Percentiles rank a stretch among this genome's conserved stretches.
phyloP scores from a whole-genome alignment of 1,140 invertebrate species.

The Phocides pigmalion region DNA sequence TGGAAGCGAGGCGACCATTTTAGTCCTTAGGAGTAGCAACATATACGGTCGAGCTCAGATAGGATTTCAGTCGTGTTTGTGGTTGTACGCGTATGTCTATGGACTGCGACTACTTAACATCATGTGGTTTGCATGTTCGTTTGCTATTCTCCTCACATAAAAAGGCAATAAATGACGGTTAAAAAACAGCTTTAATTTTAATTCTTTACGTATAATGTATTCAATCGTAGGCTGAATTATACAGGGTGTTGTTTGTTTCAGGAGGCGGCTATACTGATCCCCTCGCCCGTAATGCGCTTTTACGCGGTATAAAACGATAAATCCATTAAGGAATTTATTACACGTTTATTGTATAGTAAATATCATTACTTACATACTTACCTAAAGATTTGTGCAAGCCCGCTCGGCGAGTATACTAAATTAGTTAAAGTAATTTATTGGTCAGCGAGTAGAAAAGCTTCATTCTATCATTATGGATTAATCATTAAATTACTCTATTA shows the following conservation, averaged over 20 bases:
- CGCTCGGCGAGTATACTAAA: constrained; percentile 82
- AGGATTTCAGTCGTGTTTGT: no score
- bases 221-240: background rate
- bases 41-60: no score
- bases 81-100: no score
- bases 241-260: constrained; percentile 45
- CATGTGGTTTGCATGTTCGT: no score
- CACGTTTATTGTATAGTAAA: constrained; percentile 77
- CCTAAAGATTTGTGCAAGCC: constrained; percentile 77
- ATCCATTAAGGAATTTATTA: constrained; percentile 79
- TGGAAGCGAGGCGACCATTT: no score
- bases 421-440: constrained; percentile 84
- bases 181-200: no score
- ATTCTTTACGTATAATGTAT: no score
- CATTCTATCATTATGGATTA: constrained; percentile 85
- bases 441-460: constrained; percentile 84
- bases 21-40: no score
- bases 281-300: constrained; percentile 58
- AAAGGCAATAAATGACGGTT: no score
- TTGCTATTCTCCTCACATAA: no score
- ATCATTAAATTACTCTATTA: constrained; percentile 85
- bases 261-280: constrained; percentile 53
- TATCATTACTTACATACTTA: constrained; percentile 79
- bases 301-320: constrained; percentile 75
- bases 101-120: no score